Conservation (phyloP, 2,888 invertebrate genomes). For the Corbicula japonica region DNA sequence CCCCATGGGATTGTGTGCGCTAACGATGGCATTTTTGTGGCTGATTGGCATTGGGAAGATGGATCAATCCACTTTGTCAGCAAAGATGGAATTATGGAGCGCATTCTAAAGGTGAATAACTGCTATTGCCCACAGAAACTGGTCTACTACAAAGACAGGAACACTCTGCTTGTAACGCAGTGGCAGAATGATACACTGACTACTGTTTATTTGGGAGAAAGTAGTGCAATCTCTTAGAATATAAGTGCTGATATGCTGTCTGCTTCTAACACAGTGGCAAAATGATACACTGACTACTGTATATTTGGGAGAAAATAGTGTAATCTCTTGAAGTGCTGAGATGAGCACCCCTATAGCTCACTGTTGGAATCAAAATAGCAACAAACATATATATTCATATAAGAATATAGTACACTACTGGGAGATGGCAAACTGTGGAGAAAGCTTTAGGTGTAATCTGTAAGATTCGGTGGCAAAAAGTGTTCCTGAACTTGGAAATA, state of each 20-base stretch:
- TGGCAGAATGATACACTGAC: slow-evolving; percentile 14
- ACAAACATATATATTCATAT: too few species aligned
- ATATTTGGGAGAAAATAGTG: neutral
- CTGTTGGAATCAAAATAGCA: neutral
- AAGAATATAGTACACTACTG: too few species aligned
- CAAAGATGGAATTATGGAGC: slow-evolving; percentile 4
- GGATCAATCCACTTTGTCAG: slow-evolving; percentile 12
- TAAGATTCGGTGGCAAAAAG: too few species aligned
- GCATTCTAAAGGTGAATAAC: slow-evolving; percentile 6
- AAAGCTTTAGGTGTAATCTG: too few species aligned
- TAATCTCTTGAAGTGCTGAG: too few species aligned
- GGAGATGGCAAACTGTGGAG: too few species aligned
- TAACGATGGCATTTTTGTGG: slow-evolving; percentile 29
- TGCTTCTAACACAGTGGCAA: slow-evolving; percentile 8
- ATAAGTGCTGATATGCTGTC: too few species aligned
- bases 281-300: neutral
- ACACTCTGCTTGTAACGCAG: slow-evolving; percentile 26
- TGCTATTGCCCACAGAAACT: slow-evolving; percentile 41
- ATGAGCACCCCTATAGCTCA: too few species aligned
- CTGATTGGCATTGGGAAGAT: slow-evolving; percentile 28
- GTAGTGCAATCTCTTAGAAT: too few species aligned
- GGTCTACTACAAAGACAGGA: slow-evolving; percentile 5
- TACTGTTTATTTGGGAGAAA: too few species aligned
- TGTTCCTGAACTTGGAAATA: too few species aligned
- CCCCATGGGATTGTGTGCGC: slow-evolving; percentile 36